Evolutionary conservation across 2,888 invertebrate species (phyloP).

Genomic region (Heliconius aoede): DNA sequence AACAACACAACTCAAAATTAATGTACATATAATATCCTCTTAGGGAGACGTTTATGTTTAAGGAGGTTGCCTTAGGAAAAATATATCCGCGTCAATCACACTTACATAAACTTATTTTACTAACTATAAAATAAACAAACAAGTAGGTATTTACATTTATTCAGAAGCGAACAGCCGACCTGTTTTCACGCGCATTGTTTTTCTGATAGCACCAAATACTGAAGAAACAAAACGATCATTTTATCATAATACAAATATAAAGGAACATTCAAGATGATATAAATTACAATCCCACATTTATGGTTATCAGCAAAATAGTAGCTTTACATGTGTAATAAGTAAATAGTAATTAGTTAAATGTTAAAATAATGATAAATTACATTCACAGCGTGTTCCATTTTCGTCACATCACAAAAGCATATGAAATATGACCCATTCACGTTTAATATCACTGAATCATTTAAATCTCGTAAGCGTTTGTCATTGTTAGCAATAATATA

Average conservation of each 20-base stretch:
- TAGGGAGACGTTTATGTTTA: neutral
- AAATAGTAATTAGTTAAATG: conserved; percentile 62
- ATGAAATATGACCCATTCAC: conserved; percentile 27
- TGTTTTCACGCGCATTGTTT: conserved; percentile 1
- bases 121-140: conserved; percentile 12
- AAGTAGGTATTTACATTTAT: neutral
- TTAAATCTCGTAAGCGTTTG: conserved; percentile 19
- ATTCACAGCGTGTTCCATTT: conserved; percentile 52
- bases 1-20: neutral
- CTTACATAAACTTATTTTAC: neutral
- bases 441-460: conserved; percentile 23
- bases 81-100: neutral
- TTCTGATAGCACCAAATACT: conserved; percentile 45
- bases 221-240: conserved; percentile 26
- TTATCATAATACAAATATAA: conserved; percentile 39
- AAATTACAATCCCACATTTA: conserved; percentile 42
- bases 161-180: neutral
- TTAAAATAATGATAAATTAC: conserved; percentile 58
- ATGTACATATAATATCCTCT: neutral
- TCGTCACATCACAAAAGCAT: conserved; percentile 27
- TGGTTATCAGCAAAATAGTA: conserved; percentile 62
- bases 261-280: conserved; percentile 51
- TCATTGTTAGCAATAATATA: conserved; percentile 25
- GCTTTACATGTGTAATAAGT: conserved; percentile 46
- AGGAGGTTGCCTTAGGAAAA: neutral